Percentiles rank a stretch among this genome's conserved stretches.
Conservation (phyloP, 1,140 invertebrate species). For the Drosophila ananassae region DNA sequence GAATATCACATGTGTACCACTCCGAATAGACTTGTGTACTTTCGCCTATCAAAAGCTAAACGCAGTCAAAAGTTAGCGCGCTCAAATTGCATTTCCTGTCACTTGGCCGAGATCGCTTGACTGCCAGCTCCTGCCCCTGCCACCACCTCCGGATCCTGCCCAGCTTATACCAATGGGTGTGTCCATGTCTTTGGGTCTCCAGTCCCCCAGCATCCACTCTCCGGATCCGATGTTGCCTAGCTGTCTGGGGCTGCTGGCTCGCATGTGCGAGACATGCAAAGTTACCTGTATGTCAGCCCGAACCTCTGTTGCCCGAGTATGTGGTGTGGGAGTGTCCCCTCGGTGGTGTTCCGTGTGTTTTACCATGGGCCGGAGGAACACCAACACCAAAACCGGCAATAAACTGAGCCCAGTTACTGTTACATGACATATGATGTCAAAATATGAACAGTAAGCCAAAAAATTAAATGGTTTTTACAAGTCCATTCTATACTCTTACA, state of each 20-base stretch:
- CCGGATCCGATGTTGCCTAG: slow-evolving; percentile 40
- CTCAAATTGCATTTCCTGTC: slow-evolving; percentile 80
- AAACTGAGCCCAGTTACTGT: slow-evolving; percentile 62
- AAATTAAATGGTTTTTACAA: slow-evolving; percentile 7
- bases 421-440: slow-evolving; percentile 73
- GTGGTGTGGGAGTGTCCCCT: slow-evolving; percentile 75
- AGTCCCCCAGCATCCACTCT: slow-evolving; percentile 10
- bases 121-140: slow-evolving; percentile 53
- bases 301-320: slow-evolving; percentile 34
- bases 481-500: slow-evolving; percentile 41
- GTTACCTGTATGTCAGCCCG: slow-evolving; percentile 66
- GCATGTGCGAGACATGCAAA: slow-evolving; percentile 59
- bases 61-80: slow-evolving; percentile 70
- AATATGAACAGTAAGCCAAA: slow-evolving; percentile 55
- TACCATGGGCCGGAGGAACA: slow-evolving; percentile 29
- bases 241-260: slow-evolving; percentile 57
- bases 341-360: slow-evolving; percentile 26
- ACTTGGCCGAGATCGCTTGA: slow-evolving; percentile 60
- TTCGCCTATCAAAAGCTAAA: slow-evolving; percentile 77
- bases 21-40: slow-evolving; percentile 49
- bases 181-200: slow-evolving; percentile 47
- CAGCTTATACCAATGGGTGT: slow-evolving; percentile 48
- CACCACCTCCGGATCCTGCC: slow-evolving; percentile 12
- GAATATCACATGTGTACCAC: slow-evolving; percentile 37
- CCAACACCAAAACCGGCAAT: slow-evolving; percentile 53